Base-by-base conservation (phyloP, 2,888 invertebrate genomes). In the Epinotia nisella region DNA sequence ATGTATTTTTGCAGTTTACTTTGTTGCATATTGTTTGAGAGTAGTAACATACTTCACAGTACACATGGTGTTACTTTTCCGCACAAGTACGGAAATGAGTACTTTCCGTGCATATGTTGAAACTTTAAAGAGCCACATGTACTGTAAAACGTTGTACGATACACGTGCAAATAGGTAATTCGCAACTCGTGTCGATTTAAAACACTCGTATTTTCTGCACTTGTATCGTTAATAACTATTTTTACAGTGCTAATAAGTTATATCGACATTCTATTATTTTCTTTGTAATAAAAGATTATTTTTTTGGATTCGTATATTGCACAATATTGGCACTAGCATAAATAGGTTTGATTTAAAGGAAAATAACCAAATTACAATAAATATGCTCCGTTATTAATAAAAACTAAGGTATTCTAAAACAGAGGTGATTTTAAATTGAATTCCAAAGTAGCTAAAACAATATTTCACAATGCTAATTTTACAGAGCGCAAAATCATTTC, bases 361-460 rank as follows among this genome's bases (percentile, higher is more conserved):
- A 17, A 29, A 45, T 49, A n/a, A 29, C 13, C 35, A 65, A 10
- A n/a, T 55, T 15, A 13, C 11, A 19, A 61, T 41, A n/a, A 55
- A 55, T 21, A 13, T 35, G 2, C 35, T 39, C 3, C 2, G 7
- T 21, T 41, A 55, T 21, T 11, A 19, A 10, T 49, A n/a, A 35
- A 19, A 21, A 55, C 21, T 15, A 21, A 35, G 13, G 11, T 64
- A 51, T 39, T 21, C 21, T 53, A 41, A 41, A 15, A 39, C 17
- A 62, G 29, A 49, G 29, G n/a, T 49, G 53, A 21, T 51, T 49
- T 64, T 1, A 21, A 64, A 51, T 64, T 17, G 3, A 49, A 67
- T 61, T 11, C 41, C 55, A 60, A 53, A 60, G 61, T 41, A 35
- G 45, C 49, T 60, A 24, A 58, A 68, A 13, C 19, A 45, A 61